These are phyloP conservation scores for Ceratina japonica DNA, from an alignment of 1,140 invertebrate genomes.

Conservation along the genomic window DNA sequence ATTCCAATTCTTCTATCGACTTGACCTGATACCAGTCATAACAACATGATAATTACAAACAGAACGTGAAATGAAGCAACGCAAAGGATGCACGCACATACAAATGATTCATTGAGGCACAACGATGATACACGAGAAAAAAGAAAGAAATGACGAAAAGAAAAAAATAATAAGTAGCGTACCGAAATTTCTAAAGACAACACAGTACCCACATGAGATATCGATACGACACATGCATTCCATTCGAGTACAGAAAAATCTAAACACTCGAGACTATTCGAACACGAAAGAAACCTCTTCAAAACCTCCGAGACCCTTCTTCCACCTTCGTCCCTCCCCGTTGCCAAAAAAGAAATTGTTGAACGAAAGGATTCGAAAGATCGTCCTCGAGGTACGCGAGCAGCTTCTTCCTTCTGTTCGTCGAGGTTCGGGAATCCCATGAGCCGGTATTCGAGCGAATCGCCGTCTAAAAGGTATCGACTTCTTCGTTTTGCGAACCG, in stretches of 20 bases:
- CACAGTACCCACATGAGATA: slow-evolving; percentile 63
- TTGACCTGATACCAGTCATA: too few relatives aligned
- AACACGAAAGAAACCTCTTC: slow-evolving; percentile 42
- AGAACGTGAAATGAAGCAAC: not conserved
- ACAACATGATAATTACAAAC: too few relatives aligned
- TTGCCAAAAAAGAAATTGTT: slow-evolving; percentile 7
- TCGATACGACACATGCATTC: slow-evolving; percentile 74
- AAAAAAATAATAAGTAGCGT: not conserved
- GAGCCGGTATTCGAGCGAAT: slow-evolving; percentile 53
- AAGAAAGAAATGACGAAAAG: slow-evolving; percentile 3
- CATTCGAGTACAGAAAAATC: slow-evolving; percentile 66
- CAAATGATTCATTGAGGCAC: slow-evolving; percentile 37
- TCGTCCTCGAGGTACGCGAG: slow-evolving; percentile 34
- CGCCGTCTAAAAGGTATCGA: slow-evolving; percentile 62
- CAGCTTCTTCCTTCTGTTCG: slow-evolving; percentile 68
- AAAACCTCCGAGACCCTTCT: slow-evolving; percentile 8
- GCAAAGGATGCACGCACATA: slow-evolving; percentile 42
- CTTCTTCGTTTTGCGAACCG: slow-evolving; percentile 65
- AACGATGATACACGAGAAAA: slow-evolving; percentile 50
- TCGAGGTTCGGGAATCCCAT: slow-evolving; percentile 67
- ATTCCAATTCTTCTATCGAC: too few relatives aligned
- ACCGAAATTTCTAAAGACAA: slow-evolving; percentile 40
- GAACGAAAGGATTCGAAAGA: slow-evolving; percentile 46
- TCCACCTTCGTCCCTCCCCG: slow-evolving; percentile 13
- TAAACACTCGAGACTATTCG: slow-evolving; percentile 61